Conservation (phyloP, 2,888 invertebrate genomes). For the Muscina levida region DNA sequence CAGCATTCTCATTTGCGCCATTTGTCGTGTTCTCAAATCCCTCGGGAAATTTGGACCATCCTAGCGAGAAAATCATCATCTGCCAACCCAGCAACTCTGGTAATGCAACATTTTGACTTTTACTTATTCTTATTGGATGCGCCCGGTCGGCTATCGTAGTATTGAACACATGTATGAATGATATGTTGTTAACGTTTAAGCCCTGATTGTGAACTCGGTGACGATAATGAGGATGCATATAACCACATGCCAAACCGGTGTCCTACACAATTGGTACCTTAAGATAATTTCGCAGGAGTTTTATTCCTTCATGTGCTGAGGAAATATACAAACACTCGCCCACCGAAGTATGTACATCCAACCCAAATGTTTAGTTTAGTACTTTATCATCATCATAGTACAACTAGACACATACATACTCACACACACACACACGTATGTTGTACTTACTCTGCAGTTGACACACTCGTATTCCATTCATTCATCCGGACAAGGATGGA, state of each 20-base stretch:
- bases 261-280: no score
- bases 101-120: conserved; percentile 35
- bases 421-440: no score
- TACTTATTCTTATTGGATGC: not conserved
- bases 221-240: not conserved
- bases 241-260: not conserved
- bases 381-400: conserved; percentile 39
- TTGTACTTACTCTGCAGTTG: not conserved
- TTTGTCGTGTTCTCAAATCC: conserved; percentile 69
- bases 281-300: no score
- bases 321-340: no score
- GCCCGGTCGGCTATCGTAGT: not conserved
- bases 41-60: conserved; percentile 77
- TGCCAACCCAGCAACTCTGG: conserved; percentile 44
- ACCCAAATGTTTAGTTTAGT: conserved; percentile 51
- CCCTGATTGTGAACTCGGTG: conserved; percentile 3
- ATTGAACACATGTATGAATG: not conserved
- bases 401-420: no score
- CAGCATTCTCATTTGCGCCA: conserved; percentile 58
- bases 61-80: conserved; percentile 73
- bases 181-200: conserved; percentile 2
- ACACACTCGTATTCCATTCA: conserved; percentile 11
- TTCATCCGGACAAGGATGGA: conserved; percentile 18
- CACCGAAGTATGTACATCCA: conserved; percentile 3
- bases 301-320: no score